Evolutionary conservation across 1,140 invertebrate species (phyloP).

Genomic region (Hycleus phaleratus): DNA sequence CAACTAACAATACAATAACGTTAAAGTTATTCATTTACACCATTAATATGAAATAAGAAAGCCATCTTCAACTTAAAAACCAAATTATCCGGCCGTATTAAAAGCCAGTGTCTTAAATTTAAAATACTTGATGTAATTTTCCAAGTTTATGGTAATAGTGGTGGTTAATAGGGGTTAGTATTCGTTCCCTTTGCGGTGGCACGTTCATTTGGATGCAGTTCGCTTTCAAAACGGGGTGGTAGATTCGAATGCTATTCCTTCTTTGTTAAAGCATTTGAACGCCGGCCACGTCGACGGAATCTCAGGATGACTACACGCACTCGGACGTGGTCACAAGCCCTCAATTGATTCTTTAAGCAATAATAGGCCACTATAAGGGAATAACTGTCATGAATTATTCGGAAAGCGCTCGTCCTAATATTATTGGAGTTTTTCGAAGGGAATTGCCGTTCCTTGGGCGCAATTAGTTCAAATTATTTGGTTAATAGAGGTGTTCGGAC

Average conservation of each 20-base stretch:
- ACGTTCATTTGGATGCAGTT: conserved; percentile 6
- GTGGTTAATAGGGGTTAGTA: background rate
- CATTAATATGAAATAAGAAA: too few relatives aligned
- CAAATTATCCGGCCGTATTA: background rate
- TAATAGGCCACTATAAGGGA: background rate
- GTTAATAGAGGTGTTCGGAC: too few relatives aligned
- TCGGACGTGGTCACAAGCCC: conserved; percentile 15
- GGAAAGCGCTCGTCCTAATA: too few relatives aligned
- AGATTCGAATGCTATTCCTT: conserved; percentile 4
- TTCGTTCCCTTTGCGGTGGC: background rate
- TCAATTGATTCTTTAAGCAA: conserved; percentile 18
- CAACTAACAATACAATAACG: too few relatives aligned
- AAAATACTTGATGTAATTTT: conserved; percentile 15
- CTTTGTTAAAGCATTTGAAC: conserved; percentile 2
- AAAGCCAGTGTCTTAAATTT: conserved; percentile 14
- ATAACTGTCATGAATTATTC: too few relatives aligned
- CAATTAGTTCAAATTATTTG: too few relatives aligned
- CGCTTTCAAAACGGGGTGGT: background rate
- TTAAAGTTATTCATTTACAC: too few relatives aligned
- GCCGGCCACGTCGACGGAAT: conserved; percentile 13
- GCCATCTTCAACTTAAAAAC: too few relatives aligned
- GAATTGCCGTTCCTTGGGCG: too few relatives aligned
- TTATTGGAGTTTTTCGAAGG: too few relatives aligned
- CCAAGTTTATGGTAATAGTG: conserved; percentile 11
- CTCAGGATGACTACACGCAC: conserved; percentile 14